These are phyloP conservation scores for Threskiornis aethiopicus DNA, from an alignment of 2,797 vertebrate species.

Conservation along the genomic window DNA sequence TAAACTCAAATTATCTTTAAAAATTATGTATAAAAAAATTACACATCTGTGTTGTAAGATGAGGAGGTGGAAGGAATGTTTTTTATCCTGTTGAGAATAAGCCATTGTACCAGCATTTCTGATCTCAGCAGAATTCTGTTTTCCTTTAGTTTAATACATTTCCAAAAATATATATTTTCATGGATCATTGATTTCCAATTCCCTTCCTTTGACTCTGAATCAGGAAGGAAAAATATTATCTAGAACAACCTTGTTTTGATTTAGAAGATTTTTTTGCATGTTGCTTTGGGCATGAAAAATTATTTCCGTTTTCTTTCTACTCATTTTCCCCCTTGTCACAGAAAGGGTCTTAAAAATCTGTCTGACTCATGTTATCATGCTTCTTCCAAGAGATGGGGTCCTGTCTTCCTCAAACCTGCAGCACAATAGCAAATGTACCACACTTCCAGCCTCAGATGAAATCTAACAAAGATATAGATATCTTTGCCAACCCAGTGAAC, in stretches of 20 bases:
- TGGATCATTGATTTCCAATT: slow-evolving; percentile 10
- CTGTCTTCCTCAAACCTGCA: neutral
- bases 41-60: neutral
- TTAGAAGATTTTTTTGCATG: neutral
- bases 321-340: neutral
- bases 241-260: neutral
- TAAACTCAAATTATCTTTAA: neutral
- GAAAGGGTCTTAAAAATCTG: neutral
- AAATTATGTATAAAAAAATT: neutral
- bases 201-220: neutral
- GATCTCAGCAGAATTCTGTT: neutral
- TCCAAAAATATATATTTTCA: slow-evolving; percentile 8
- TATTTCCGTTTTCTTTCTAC: neutral
- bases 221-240: neutral
- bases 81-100: neutral
- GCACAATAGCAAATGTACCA: neutral
- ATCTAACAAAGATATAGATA: neutral
- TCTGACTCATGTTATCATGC: neutral
- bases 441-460: neutral
- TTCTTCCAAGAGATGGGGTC: neutral
- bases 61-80: neutral
- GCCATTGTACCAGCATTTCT: neutral
- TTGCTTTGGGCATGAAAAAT: neutral
- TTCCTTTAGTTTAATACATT: neutral
- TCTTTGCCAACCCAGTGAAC: slow-evolving; percentile 9